Conservation (phyloP, 2,113 vertebrate species). For the Takifugu bimaculatus region DNA sequence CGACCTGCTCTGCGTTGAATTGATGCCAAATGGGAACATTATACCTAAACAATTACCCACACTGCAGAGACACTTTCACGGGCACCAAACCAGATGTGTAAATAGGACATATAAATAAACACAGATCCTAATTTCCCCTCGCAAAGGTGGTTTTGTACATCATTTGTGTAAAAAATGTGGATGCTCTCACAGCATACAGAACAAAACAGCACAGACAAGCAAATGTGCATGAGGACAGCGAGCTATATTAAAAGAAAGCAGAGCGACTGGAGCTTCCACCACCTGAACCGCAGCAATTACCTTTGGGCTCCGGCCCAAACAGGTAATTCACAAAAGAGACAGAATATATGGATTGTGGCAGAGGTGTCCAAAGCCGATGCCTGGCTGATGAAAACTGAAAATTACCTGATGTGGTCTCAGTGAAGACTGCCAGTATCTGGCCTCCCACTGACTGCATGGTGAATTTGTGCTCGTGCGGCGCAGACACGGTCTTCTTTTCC, state of each 20-base stretch:
- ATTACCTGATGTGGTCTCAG: slow-evolving; percentile 88
- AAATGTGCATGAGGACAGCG: slow-evolving; percentile 14
- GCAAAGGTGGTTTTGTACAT: neutral
- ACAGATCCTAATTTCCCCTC: neutral
- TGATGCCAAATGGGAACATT: slow-evolving; percentile 11
- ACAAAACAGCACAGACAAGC: slow-evolving; percentile 31
- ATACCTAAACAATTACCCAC: slow-evolving; percentile 14
- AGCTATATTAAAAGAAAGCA: slow-evolving; percentile 14
- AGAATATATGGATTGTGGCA: neutral
- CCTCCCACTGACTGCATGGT: slow-evolving; percentile 94
- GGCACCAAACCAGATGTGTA: slow-evolving; percentile 21
- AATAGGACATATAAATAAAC: slow-evolving; percentile 11
- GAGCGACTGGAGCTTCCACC: slow-evolving; percentile 1
- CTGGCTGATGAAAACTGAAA: neutral
- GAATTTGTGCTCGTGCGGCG: slow-evolving; percentile 93
- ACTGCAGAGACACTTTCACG: slow-evolving; percentile 8
- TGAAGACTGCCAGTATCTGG: slow-evolving; percentile 92
- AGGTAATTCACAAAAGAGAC: slow-evolving; percentile 13
- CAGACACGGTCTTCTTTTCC: slow-evolving; percentile 88
- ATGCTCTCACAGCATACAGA: slow-evolving; percentile 31
- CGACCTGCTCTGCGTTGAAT: slow-evolving; percentile 20
- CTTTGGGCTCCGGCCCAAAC: slow-evolving; percentile 17
- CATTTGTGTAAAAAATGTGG: slow-evolving; percentile 11
- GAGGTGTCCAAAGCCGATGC: neutral
- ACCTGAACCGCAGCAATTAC: slow-evolving; percentile 44